phyloP scores from a whole-genome alignment of 2,888 invertebrate genomes.

The Syrista parreyssii region DNA sequence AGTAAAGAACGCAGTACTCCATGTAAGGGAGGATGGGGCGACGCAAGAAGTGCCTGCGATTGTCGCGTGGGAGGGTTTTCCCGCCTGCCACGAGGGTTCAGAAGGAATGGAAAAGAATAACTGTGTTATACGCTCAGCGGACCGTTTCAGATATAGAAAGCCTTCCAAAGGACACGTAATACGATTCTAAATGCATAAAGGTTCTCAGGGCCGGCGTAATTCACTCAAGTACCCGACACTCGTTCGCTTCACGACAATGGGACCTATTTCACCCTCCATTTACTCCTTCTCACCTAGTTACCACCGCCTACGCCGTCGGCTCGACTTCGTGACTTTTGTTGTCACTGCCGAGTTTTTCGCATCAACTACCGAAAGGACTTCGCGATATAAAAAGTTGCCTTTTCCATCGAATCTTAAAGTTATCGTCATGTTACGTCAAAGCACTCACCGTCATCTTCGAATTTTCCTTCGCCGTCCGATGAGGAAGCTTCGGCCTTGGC shows the following conservation, averaged over 20 bases:
- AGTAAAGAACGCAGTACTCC: background rate
- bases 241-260: slow-evolving; percentile 31
- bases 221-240: slow-evolving; percentile 37
- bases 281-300: slow-evolving; percentile 17
- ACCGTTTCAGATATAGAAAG: slow-evolving; percentile 26
- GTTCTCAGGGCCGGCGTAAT: slow-evolving; percentile 28
- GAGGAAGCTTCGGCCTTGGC: slow-evolving; percentile 61
- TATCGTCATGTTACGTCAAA: background rate
- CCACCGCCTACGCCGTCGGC: slow-evolving; percentile 6
- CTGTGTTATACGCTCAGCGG: slow-evolving; percentile 35
- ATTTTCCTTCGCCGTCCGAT: slow-evolving; percentile 60
- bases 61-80: background rate
- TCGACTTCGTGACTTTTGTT: slow-evolving; percentile 10
- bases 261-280: slow-evolving; percentile 22
- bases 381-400: background rate
- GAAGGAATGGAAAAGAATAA: slow-evolving; percentile 33
- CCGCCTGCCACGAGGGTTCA: background rate
- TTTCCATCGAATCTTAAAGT: background rate
- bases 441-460: slow-evolving; percentile 56
- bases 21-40: background rate
- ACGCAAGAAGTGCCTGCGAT: background rate
- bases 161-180: slow-evolving; percentile 27
- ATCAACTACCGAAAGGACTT: background rate
- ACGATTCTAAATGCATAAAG: slow-evolving; percentile 48
- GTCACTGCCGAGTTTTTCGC: background rate